Conservation (phyloP, 2,888 invertebrate genomes). For the Malthinus seriepunctatus region DNA sequence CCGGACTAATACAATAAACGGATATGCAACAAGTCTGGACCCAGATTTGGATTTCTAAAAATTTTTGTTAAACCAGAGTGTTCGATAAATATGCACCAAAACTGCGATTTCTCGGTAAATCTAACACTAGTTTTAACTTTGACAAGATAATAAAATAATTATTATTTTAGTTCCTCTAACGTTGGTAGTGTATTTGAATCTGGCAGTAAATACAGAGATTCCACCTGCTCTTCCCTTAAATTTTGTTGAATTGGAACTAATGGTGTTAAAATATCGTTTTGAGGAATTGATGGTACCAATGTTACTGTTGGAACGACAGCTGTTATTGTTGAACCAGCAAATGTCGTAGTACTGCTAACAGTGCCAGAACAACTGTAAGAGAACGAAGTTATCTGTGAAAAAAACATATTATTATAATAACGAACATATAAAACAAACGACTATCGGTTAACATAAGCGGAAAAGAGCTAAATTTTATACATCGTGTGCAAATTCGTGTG, state of each 20-base stretch:
- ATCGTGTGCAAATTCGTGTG: too few species aligned
- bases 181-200: conserved; percentile 43
- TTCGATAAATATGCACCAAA: too few species aligned
- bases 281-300: conserved; percentile 3
- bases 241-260: conserved; percentile 8
- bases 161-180: conserved; percentile 20
- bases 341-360: conserved; percentile 50
- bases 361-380: conserved; percentile 42
- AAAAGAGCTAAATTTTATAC: too few species aligned
- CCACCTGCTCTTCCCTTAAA: conserved; percentile 1
- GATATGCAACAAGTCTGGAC: too few species aligned
- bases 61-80: too few species aligned
- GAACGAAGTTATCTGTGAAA: conserved; percentile 43
- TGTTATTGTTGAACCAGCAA: conserved; percentile 41
- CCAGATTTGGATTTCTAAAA: too few species aligned
- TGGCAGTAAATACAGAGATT: conserved; percentile 25
- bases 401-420: too few species aligned
- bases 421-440: too few species aligned
- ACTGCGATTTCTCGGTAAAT: too few species aligned
- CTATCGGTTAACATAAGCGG: too few species aligned
- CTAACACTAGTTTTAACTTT: neutral
- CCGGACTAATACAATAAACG: too few species aligned
- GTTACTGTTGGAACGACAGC: conserved; percentile 42
- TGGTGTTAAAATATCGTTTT: conserved; percentile 15
- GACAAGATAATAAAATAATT: neutral